Base-by-base conservation (phyloP, 2,888 invertebrate genomes). In the Siphlonurus alternatus region DNA sequence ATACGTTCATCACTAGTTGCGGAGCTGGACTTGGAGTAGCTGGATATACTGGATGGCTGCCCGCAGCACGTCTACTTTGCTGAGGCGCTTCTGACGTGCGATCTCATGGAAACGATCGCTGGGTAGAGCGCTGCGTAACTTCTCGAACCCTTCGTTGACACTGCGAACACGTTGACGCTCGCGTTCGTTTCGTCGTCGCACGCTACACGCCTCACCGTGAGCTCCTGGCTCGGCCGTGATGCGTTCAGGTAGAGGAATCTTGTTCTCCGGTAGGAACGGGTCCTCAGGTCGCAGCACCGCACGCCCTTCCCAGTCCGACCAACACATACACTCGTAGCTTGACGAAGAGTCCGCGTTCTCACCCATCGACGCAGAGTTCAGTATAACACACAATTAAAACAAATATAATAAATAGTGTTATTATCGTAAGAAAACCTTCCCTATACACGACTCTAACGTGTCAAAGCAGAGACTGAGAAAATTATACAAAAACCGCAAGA, bases 131-230 rank as follows among this genome's bases (percentile, higher is more conserved):
- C 66, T 65, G 61, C 68, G 67, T 61, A 69, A 67, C 62, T 68
- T 67, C 65, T 71, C 69, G 62, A 69, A 70, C 22, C 67, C 70
- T 64, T 70, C 69, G 67, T 70, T 69, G 64, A 70, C 70, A 65
- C 67, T 69, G 63, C 67, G 66, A 53, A 69, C 69, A 53, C 68
- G 65, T 25, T 67, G 67, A 20, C 70, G 65, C 59, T 70, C 70
- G 25, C 70, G 63, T 54, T 69, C 69, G 65, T 69, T 70, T 59
- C 70, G 65, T 64, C 66, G 66, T 23, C 67, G 64, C 61, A 69
- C 65, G 64, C 62, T 18, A 20, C 23, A 38, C 5, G 53, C 25
- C 15, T 38, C 22, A n/a, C 2, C 3, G 2, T 7, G 1, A 19
- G 23, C 59, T 19, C 23, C 62, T 2, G 59, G 24, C 1, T 25